These are phyloP conservation scores for Agonopterix subpropinquella DNA, from an alignment of 2,888 invertebrate species.

Conservation along the genomic window DNA sequence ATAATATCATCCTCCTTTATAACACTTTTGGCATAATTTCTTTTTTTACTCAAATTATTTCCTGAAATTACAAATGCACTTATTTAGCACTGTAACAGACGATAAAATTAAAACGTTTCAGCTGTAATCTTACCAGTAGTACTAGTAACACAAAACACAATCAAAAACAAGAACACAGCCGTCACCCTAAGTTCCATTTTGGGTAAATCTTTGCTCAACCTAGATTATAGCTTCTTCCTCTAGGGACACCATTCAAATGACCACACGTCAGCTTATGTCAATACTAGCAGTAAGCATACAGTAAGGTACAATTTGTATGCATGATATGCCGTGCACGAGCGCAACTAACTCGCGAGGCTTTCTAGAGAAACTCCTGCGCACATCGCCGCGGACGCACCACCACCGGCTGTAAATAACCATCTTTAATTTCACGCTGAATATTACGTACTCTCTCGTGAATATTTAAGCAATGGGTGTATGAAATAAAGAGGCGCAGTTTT, in stretches of 20 bases:
- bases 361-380: slow-evolving; percentile 71
- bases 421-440: slow-evolving; percentile 33
- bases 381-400: slow-evolving; percentile 35
- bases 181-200: slow-evolving; percentile 51
- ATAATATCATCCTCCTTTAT: slow-evolving; percentile 43
- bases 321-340: slow-evolving; percentile 52
- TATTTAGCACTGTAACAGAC: background rate
- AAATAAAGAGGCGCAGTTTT: no score
- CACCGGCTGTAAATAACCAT: slow-evolving; percentile 38
- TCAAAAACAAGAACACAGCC: slow-evolving; percentile 27
- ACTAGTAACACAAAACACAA: slow-evolving; percentile 29
- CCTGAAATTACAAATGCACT: slow-evolving; percentile 19
- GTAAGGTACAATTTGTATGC: slow-evolving; percentile 60
- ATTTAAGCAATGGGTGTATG: background rate
- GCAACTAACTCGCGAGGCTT: slow-evolving; percentile 68
- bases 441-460: slow-evolving; percentile 7
- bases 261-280: slow-evolving; percentile 46
- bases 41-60: slow-evolving; percentile 17
- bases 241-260: slow-evolving; percentile 65
- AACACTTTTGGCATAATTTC: slow-evolving; percentile 11
- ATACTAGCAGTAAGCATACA: slow-evolving; percentile 17
- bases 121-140: slow-evolving; percentile 33
- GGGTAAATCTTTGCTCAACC: slow-evolving; percentile 10
- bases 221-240: slow-evolving; percentile 34
- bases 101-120: background rate